Evolutionary conservation across 2,888 invertebrate genomes (phyloP), one percentile per base, ranked within the genome.

Genomic region (Napeogenes sylphis): DNA sequence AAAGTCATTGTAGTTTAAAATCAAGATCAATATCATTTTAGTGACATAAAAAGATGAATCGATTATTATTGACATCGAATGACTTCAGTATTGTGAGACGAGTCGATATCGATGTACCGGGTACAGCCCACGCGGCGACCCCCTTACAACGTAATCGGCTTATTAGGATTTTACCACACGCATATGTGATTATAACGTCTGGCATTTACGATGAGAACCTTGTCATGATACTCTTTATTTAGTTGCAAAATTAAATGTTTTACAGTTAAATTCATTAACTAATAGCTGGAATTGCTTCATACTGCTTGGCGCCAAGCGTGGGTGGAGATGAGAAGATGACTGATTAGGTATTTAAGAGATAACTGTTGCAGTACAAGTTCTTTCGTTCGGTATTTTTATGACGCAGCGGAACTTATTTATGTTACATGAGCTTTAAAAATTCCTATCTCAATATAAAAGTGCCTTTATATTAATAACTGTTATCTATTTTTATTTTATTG

Each of bases 271-370:
- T 42, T 61, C 56, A 47, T 56, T 61, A 68, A 58, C 57, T 65
- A 59, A 67, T 65, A 65, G 62, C 56, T 62, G 59, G 63, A 58
- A 57, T 57, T 47, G 63, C 58, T 56, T 58, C 65, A 73, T 67
- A 70, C 69, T 60, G 61, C 61, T 56, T 73, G 84, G 85, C 85
- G 85, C 84, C 83, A 77, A 72, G 85, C 84, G 88, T 87, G 82
- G 87, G 88, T 74, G 67, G 75, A 71, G 71, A 75, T 71, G 75
- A 79, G 84, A 86, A 85, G 84, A 83, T 87, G 88, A 87, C 87
- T 85, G 87, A 87, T 88, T 87, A 85, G 80, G 79, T 81, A 82
- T 86, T 86, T 86, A 84, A 84, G 21, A 84, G 68, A 85, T 84
- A 84, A 87, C 85, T 82, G 85, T 85, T 78, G 80, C 81, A 80